Conservation (phyloP, 2,888 invertebrate species). For the Pristionchus entomophagus region DNA sequence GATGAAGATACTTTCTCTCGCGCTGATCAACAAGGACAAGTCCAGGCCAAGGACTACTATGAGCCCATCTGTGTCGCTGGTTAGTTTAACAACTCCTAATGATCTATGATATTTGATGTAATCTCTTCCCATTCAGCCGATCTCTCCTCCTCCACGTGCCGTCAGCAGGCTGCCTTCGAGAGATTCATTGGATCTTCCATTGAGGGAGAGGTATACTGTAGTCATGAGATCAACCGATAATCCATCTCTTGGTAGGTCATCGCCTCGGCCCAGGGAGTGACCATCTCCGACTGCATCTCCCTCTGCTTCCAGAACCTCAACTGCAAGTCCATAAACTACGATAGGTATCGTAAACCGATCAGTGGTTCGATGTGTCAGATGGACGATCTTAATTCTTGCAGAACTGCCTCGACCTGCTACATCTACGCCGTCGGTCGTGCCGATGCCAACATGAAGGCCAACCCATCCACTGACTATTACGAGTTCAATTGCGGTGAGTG, state of each 20-base stretch:
- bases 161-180: slow-evolving; percentile 76
- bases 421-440: slow-evolving; percentile 73
- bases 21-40: slow-evolving; percentile 75
- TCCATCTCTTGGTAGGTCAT: slow-evolving; percentile 59
- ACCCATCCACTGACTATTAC: slow-evolving; percentile 75
- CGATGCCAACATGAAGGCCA: slow-evolving; percentile 72
- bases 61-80: slow-evolving; percentile 76
- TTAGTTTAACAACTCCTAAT: slow-evolving; percentile 50
- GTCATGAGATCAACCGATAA: background rate
- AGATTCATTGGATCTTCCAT: slow-evolving; percentile 75
- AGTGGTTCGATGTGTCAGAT: background rate
- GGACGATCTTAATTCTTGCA: background rate
- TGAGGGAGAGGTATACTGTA: slow-evolving; percentile 66
- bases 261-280: slow-evolving; percentile 75
- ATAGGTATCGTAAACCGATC: slow-evolving; percentile 53
- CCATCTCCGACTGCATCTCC: slow-evolving; percentile 76
- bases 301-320: slow-evolving; percentile 76
- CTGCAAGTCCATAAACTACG: slow-evolving; percentile 76
- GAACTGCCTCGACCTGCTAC: slow-evolving; percentile 74
- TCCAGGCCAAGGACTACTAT: slow-evolving; percentile 75
- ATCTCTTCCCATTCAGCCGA: slow-evolving; percentile 67
- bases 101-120: background rate
- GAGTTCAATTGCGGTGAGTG: slow-evolving; percentile 76
- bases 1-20: slow-evolving; percentile 76
- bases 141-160: slow-evolving; percentile 75